Percentiles rank a stretch among this genome's conserved stretches.
These are phyloP conservation scores for Agrotis ipsilon DNA, from an alignment of 2,888 invertebrate genomes.

Conservation along the genomic window DNA sequence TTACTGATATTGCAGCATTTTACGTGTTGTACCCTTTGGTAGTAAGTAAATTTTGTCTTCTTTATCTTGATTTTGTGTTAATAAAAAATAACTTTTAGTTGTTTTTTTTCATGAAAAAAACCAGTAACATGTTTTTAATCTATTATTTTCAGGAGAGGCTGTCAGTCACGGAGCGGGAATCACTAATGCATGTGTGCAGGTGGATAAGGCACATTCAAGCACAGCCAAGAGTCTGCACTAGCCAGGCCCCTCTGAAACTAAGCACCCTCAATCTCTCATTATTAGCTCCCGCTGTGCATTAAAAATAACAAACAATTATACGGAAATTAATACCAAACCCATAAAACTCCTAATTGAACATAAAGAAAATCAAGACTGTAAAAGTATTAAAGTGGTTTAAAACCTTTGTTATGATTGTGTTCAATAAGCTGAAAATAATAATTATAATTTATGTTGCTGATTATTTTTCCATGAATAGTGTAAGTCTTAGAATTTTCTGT, in stretches of 20 bases:
- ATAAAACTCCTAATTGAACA: conserved; percentile 47
- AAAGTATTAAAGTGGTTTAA: conserved; percentile 55
- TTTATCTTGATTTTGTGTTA: not conserved
- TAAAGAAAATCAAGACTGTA: conserved; percentile 52
- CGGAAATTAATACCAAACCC: conserved; percentile 31
- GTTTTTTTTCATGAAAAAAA: not conserved
- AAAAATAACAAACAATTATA: conserved; percentile 54
- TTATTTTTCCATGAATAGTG: conserved; percentile 42
- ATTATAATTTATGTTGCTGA: conserved; percentile 50
- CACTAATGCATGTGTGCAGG: conserved; percentile 93
- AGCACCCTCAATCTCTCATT: conserved; percentile 79
- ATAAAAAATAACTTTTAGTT: no score
- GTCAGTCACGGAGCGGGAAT: conserved; percentile 92
- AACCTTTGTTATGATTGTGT: conserved; percentile 41
- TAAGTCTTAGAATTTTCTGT: conserved; percentile 48
- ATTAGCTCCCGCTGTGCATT: conserved; percentile 83
- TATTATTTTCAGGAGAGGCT: conserved; percentile 91
- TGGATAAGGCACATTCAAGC: conserved; percentile 95
- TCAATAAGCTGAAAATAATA: conserved; percentile 43
- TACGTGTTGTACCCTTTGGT: conserved; percentile 92
- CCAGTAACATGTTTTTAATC: not conserved
- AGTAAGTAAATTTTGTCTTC: conserved; percentile 86
- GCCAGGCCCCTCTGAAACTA: conserved; percentile 75
- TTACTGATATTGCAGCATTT: conserved; percentile 94
- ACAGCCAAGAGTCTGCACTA: conserved; percentile 91